Evolutionary conservation across 2,797 vertebrate genomes (phyloP), one percentile per base, ranked within the genome.

Genomic region (Helostoma temminkii): DNA sequence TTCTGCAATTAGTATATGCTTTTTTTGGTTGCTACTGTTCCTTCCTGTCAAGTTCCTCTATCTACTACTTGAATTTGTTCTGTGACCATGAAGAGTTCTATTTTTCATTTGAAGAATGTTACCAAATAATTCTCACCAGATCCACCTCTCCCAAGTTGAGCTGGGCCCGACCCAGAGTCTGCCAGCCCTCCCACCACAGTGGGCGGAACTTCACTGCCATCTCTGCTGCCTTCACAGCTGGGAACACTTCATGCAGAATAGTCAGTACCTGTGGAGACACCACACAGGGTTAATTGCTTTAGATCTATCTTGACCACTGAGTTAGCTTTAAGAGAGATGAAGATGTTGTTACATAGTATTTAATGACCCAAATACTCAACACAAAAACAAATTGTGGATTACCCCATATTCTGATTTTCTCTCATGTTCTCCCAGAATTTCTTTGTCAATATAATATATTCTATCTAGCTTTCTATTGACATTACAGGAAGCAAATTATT

Each of bases 71-170:
- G 2, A 21, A 4, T 58, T 61, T 46, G 60, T 58, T 53, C 34
- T 34, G 28, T 7, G 2, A 24, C 2, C 34, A 24, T 7, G 7
- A 2, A 1, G 0, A 21, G 5, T 19, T 16, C 11, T 24, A 0
- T 9, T 63, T 59, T 14, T 41, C 6, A 2, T 50, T 30, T 54
- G 4, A 25, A 14, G 36, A 18, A 41, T 6, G 14, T 1, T 16
- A n/a, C 32, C n/a, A 25, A 42, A n/a, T 11, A 5, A 21, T 7
- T 81, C 93, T 90, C 93, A 99, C 98, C 95, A 98, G 83, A 22
- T 95, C 93, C 81, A 99, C 95, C 92, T 99, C 97, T 58, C 98
- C 97, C 67, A 99, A 86, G 81, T 94, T 96, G 80, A 99, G 95
- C 82, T 99, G 98, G 19, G 96, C 95, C 5, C 97, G 96, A 59